phyloP scores from a whole-genome alignment of 2,797 vertebrate species.

The Myotis pilosus region DNA sequence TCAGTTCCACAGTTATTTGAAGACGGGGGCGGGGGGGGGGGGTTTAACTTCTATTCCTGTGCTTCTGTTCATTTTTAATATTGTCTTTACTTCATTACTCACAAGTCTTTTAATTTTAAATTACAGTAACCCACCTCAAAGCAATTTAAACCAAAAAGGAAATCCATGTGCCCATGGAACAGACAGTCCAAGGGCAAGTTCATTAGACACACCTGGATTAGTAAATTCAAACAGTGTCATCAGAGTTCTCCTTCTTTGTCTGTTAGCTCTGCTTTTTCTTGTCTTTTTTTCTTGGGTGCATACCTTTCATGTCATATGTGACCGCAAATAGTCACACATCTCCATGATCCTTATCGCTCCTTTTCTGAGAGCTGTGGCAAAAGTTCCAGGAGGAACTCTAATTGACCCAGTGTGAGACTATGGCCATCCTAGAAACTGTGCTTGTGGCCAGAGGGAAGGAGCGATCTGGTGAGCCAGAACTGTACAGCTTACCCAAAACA shows the following conservation, averaged over 20 bases:
- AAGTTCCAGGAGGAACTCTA: not conserved
- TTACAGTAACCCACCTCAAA: not conserved
- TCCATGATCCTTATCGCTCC: not conserved
- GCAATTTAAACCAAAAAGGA: not conserved
- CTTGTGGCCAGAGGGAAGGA: not conserved
- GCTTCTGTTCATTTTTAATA: not conserved
- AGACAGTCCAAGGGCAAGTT: not conserved
- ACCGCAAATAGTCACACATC: not conserved
- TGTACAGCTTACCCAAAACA: not conserved
- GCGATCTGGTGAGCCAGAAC: not conserved
- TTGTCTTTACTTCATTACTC: not conserved
- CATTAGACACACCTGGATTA: not conserved
- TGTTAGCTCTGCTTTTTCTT: not conserved
- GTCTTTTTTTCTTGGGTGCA: not conserved
- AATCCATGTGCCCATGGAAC: not conserved
- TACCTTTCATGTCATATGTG: not conserved
- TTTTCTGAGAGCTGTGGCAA: not conserved
- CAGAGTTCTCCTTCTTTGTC: not conserved
- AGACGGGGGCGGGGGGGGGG: too few species aligned
- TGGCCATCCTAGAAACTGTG: not conserved
- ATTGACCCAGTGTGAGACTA: not conserved
- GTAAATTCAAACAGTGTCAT: not conserved
- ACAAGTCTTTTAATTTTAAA: not conserved
- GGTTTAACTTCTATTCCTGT: not conserved
- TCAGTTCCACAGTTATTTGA: not conserved